Conservation (phyloP, 2,113 vertebrate species). For the Nettapus auritus region DNA sequence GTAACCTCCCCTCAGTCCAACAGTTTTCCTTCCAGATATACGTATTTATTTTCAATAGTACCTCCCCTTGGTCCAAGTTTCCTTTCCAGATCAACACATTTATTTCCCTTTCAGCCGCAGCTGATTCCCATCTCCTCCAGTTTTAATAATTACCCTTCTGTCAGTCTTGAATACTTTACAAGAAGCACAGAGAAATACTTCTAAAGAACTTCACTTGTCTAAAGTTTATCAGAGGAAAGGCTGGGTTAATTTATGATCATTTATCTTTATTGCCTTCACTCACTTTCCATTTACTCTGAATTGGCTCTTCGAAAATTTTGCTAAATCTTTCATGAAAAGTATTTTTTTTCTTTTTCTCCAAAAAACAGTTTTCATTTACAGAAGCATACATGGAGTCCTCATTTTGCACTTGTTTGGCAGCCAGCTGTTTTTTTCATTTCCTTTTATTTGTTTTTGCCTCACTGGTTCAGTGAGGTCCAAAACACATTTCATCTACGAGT, state of each 20-base stretch:
- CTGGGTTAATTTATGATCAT: background rate
- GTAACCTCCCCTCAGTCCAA: background rate
- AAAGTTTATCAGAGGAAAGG: background rate
- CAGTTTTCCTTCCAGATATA: background rate
- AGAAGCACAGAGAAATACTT: background rate
- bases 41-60: background rate
- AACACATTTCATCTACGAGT: background rate
- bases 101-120: background rate
- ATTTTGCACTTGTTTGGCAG: background rate
- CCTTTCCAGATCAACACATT: background rate
- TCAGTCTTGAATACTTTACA: background rate
- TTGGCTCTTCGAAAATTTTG: background rate
- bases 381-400: rapidly evolving
- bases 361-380: background rate
- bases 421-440: background rate
- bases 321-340: background rate
- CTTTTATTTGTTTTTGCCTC: background rate
- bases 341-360: background rate
- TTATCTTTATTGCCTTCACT: background rate
- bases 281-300: background rate
- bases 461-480: background rate
- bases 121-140: background rate
- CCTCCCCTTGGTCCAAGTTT: background rate
- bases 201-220: background rate
- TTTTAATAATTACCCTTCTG: background rate